Evolutionary conservation across 1,140 invertebrate species (phyloP).

Genomic region (Lasioglossum albipes): DNA sequence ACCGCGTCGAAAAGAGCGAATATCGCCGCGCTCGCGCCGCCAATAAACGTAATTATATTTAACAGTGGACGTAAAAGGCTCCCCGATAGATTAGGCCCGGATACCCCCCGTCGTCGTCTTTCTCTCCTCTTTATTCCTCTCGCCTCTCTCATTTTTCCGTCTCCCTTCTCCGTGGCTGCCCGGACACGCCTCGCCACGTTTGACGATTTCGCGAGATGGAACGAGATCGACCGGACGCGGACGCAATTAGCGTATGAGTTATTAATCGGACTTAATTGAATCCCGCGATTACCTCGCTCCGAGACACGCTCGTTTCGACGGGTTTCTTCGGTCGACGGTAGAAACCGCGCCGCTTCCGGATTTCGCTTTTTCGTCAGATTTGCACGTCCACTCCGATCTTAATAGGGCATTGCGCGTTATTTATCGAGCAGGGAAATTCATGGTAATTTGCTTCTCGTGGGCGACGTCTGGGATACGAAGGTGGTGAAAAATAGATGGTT

Average conservation of each 20-base stretch:
- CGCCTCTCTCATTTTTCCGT: conserved; percentile 18
- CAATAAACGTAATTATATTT: conserved; percentile 76
- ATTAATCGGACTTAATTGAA: conserved; percentile 68
- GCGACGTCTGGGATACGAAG: too few relatives aligned
- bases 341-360: too few relatives aligned
- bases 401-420: too few relatives aligned
- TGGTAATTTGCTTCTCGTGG: too few relatives aligned
- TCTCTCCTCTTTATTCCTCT: not conserved
- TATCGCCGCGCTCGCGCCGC: conserved; percentile 34
- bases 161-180: not conserved
- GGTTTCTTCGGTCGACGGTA: too few relatives aligned
- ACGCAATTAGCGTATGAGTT: conserved; percentile 73
- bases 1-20: conserved; percentile 36
- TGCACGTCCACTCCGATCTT: too few relatives aligned
- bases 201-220: conserved; percentile 33
- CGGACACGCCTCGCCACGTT: not conserved
- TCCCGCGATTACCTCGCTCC: conserved; percentile 27
- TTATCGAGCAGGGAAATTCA: too few relatives aligned
- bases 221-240: conserved; percentile 46
- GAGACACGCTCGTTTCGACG: too few relatives aligned
- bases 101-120: conserved; percentile 14
- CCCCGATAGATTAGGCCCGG: conserved; percentile 66
- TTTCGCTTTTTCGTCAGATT: too few relatives aligned
- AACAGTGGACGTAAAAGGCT: conserved; percentile 60
- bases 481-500: too few relatives aligned